phyloP scores from a whole-genome alignment of 2,888 invertebrate genomes.

The Eupsilia transversa region DNA sequence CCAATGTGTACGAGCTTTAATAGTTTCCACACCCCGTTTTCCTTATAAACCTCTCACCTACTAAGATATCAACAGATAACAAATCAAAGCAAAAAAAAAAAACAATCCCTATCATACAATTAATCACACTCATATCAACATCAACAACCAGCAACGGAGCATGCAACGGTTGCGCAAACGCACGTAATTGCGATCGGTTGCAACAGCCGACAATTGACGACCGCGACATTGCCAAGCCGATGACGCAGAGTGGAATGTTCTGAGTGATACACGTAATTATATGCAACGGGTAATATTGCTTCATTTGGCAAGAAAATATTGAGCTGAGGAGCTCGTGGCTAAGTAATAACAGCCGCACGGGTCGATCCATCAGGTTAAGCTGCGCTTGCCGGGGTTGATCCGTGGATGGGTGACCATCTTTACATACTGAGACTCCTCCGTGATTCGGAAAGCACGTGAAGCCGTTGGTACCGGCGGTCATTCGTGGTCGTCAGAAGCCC shows the following conservation, averaged over 20 bases:
- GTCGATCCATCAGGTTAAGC: too few species aligned
- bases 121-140: conserved; percentile 24
- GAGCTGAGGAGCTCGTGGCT: too few species aligned
- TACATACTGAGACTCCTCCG: too few species aligned
- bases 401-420: too few species aligned
- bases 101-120: neutral
- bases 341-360: too few species aligned
- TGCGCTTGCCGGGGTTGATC: too few species aligned
- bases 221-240: conserved; percentile 63
- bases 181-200: conserved; percentile 42
- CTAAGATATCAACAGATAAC: neutral
- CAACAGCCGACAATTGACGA: conserved; percentile 54
- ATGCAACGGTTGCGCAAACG: conserved; percentile 48
- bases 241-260: conserved; percentile 42
- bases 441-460: too few species aligned
- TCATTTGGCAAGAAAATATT: conserved; percentile 10
- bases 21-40: neutral
- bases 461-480: too few species aligned
- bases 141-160: conserved; percentile 23
- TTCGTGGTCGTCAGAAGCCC: too few species aligned
- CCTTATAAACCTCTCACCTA: neutral
- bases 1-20: too few species aligned
- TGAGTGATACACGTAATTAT: conserved; percentile 25
- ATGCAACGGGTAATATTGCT: conserved; percentile 31
- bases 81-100: neutral